Evolutionary conservation across 2,888 invertebrate genomes (phyloP).

Genomic region (Apotomis betuletana): DNA sequence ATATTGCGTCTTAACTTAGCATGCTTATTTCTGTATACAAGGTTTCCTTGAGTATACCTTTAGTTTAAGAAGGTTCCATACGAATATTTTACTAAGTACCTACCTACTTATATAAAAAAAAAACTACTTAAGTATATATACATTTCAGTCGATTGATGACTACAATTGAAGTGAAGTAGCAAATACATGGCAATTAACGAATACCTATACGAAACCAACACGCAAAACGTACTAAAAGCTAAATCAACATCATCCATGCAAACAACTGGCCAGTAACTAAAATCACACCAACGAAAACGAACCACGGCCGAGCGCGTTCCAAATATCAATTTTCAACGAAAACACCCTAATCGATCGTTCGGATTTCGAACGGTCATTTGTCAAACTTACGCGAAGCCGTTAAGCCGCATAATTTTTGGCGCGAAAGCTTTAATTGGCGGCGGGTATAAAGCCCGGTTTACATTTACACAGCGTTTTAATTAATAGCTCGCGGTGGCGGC

Average conservation of each 20-base stretch:
- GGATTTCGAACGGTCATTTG: slow-evolving; percentile 71
- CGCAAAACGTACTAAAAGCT: neutral
- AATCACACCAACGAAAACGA: slow-evolving; percentile 22
- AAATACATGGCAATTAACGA: neutral
- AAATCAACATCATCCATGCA: slow-evolving; percentile 6
- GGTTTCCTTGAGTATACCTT: neutral
- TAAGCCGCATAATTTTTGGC: slow-evolving; percentile 82
- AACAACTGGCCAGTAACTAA: slow-evolving; percentile 22
- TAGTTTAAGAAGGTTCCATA: neutral
- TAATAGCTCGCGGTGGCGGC: slow-evolving; percentile 61
- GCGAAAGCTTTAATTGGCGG: slow-evolving; percentile 58
- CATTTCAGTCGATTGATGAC: neutral
- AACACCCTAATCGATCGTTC: slow-evolving; percentile 61
- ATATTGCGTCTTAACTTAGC: neutral
- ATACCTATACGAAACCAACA: neutral
- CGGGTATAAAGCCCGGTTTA: slow-evolving; percentile 79
- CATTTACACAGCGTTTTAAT: slow-evolving; percentile 82
- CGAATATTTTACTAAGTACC: too few species aligned
- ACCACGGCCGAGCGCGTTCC: slow-evolving; percentile 16
- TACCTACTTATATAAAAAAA: too few species aligned
- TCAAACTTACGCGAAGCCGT: slow-evolving; percentile 78
- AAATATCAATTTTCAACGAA: slow-evolving; percentile 40
- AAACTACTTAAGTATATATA: too few species aligned
- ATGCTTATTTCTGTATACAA: too few species aligned
- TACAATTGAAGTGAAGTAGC: neutral